Conservation (phyloP, 2,113 vertebrate species). For the Ranitomeya imitator region DNA sequence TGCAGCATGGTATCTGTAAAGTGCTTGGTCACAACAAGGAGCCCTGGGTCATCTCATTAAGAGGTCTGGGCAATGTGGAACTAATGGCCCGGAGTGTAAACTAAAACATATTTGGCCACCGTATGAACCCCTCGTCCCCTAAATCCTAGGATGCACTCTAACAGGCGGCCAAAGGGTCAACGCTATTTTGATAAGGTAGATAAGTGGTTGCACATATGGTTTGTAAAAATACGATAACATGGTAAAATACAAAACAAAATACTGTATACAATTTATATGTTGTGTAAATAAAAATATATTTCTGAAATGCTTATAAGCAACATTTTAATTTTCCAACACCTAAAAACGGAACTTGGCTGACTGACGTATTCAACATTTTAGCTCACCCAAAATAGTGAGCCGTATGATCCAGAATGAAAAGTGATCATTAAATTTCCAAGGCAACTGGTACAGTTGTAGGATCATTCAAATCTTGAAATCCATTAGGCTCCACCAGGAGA, state of each 20-base stretch:
- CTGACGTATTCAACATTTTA: background rate
- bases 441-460: conserved; percentile 63
- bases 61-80: background rate
- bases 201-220: conserved; percentile 67
- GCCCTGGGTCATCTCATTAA: conserved; percentile 7
- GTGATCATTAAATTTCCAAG: conserved; percentile 54
- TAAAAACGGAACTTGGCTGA: conserved; percentile 33
- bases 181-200: conserved; percentile 57
- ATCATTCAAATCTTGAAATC: conserved; percentile 63
- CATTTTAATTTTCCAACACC: conserved; percentile 65
- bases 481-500: conserved; percentile 55
- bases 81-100: background rate
- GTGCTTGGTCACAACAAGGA: conserved; percentile 10
- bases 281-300: conserved; percentile 72
- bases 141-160: conserved; percentile 59
- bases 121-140: background rate
- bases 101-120: background rate
- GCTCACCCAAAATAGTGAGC: background rate
- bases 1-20: conserved; percentile 27
- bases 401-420: background rate
- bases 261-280: conserved; percentile 66
- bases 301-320: conserved; percentile 72
- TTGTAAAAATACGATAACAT: conserved; percentile 62
- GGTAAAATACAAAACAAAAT: conserved; percentile 74
- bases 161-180: conserved; percentile 34